Evolutionary conservation across 2,797 vertebrate species (phyloP), one percentile per base, ranked within the genome.

Genomic region (Xenentodon cancila): DNA sequence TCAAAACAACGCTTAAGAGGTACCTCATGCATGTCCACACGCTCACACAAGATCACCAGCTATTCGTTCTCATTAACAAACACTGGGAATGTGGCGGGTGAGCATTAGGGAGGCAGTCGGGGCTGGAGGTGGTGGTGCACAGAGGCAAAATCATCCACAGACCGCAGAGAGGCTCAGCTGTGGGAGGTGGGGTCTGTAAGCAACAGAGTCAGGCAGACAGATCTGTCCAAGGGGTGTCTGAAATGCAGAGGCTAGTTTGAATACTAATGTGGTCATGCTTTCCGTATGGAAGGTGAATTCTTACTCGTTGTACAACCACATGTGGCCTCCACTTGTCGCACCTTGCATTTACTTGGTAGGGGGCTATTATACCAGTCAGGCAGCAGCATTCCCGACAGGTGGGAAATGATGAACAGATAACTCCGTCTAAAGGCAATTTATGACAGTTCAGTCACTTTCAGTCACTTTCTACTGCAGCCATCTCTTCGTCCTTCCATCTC

Each of bases 11-110:
- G 77, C 80, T 88, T 75, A 71, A 77, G 80, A 75, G 84, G 79
- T 76, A 64, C 82, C 68, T 73, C 73, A 52, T 48, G 47, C 69
- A 61, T 54, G 32, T 73, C 68, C 57, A n/a, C 75, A 52, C 68
- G 44, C 71, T 59, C 1, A 17, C 66, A 32, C 68, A 20, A 45
- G 53, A 71, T 73, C 73, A 59, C 63, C 46, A 46, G 67, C 54
- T 69, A 80, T 86, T 88, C 76, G 86, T 87, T 85, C 70, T 86
- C 82, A 88, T 89, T 86, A 90, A 86, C 64, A 30, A 8, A 88
- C 69, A 73, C 60, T 59, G 78, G 60, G 52, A 68, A 72, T 72
- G 82, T 78, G 63, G 57, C 64, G 20, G 37, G 6, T 1, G 64
- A 52, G 62, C 64, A 13, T 53, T 1, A 59, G 68, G 75, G 81